These are phyloP conservation scores for Podarcis lilfordi DNA, from an alignment of 2,797 vertebrate species.

Conservation along the genomic window DNA sequence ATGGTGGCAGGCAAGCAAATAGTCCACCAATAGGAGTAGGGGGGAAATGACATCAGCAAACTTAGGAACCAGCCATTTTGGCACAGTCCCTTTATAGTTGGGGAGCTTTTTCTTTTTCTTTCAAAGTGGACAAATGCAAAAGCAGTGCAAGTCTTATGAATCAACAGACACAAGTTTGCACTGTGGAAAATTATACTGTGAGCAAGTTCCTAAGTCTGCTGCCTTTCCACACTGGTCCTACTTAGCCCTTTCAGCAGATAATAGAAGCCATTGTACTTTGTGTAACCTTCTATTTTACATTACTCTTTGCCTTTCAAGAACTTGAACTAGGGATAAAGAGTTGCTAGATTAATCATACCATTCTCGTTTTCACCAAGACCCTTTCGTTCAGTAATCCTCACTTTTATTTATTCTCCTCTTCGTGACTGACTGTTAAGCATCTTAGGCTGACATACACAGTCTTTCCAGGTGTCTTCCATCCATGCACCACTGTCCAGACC, in stretches of 20 bases:
- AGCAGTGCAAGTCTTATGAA: background rate
- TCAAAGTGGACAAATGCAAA: background rate
- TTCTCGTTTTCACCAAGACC: background rate
- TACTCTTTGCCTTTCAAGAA: background rate
- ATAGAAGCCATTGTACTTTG: background rate
- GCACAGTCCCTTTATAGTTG: background rate
- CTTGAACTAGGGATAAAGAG: background rate
- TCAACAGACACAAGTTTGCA: background rate
- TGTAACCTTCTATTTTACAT: background rate
- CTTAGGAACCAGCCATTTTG: background rate
- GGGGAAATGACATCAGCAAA: background rate
- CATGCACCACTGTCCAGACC: too few species aligned
- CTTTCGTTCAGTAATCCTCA: constrained; percentile 5
- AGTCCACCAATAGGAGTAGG: background rate
- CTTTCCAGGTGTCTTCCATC: too few species aligned
- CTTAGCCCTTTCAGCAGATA: background rate
- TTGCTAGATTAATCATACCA: background rate
- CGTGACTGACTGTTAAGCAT: background rate
- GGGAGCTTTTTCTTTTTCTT: background rate
- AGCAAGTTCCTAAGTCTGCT: background rate
- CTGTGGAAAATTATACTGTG: background rate
- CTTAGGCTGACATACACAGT: background rate
- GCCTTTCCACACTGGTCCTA: background rate
- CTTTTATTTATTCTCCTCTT: constrained; percentile 8
- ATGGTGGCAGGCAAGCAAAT: background rate